Base-by-base conservation (phyloP, 64 coral and sea anemone genomes). In the Catalaphyllia jardinei region DNA sequence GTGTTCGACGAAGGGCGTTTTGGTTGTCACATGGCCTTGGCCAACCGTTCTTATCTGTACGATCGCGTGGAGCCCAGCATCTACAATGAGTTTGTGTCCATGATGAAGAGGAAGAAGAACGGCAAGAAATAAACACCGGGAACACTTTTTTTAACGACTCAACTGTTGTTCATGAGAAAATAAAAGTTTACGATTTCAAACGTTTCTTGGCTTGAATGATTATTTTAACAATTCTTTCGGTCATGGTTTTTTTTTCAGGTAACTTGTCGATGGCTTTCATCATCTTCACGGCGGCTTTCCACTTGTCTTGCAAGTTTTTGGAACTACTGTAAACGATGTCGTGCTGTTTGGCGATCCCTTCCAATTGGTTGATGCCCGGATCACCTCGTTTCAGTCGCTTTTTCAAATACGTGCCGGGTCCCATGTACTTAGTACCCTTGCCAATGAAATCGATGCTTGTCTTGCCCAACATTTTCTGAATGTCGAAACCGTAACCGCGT, bases 361-460 rank as follows among this genome's bases (percentile, higher is more conserved):
- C 87, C 17, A 77, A 77, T 8, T 54, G 15, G 20, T 88, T 88
- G 16, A 88, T 77, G 8, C 73, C 87, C 12, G 73, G 73, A 22
- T 88, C 73, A 0, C 87, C 87, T 15, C 87, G 87, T 46, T 77
- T 77, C 30, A 88, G 64, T 19, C 87, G 20, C 60, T 88, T 88
- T 24, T 61, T 13, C 61, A 88, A 77, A 20, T 88, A 10, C 1
- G 86, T 87, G 0, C 86, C 86, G 29, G 86, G 86, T 1, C 86
- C 86, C 67, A 86, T 86, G 82, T 86, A 69, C 33, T n/a, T 35
- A 29, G 50, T 86, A 86, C 10, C 82, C 82, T 4, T 30, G 82
- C 82, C 61, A 86, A 35, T 86, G 82, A 38, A 86, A 67, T n/a
- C 84, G 33, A 35, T 35, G 52, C 87, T 73, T 11, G 61, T 38